Conservation (phyloP, 2,113 vertebrate species). For the Mustela lutreola region DNA sequence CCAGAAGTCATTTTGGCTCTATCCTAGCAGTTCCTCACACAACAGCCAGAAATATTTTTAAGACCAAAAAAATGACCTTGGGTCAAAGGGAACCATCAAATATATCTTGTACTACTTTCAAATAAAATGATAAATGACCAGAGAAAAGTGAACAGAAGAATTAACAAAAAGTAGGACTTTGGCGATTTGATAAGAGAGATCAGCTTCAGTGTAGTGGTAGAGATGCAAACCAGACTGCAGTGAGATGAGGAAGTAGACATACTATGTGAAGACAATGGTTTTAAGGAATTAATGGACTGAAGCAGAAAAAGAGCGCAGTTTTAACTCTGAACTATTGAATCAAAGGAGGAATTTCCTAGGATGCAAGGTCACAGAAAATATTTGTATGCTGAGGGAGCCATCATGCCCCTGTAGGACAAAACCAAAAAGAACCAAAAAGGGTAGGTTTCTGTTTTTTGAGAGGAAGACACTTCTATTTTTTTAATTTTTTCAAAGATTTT, state of each 20-base stretch:
- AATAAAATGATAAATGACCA: not conserved
- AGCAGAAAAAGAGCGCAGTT: not conserved
- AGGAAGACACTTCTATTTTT: not conserved
- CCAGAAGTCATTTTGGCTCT: not conserved
- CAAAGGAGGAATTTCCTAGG: not conserved
- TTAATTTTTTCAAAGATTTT: too few relatives aligned
- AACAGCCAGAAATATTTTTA: not conserved
- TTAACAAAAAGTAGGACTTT: not conserved
- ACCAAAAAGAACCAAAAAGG: not conserved
- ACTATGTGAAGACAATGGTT: not conserved
- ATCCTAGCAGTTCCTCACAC: not conserved
- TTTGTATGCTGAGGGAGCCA: not conserved
- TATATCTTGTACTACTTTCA: not conserved
- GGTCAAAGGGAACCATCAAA: not conserved
- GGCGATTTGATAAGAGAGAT: not conserved
- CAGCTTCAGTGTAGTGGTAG: not conserved
- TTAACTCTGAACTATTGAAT: not conserved
- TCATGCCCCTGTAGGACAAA: not conserved
- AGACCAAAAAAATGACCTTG: not conserved
- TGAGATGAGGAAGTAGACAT: not conserved
- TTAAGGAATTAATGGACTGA: not conserved
- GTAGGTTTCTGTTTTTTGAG: not conserved
- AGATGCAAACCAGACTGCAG: not conserved
- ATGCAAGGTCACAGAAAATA: not conserved
- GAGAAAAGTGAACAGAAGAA: not conserved